Percentiles rank a stretch among this genome's conserved stretches.
phyloP scores from a whole-genome alignment of 1,140 invertebrate species.

The Araneus ventricosus region DNA sequence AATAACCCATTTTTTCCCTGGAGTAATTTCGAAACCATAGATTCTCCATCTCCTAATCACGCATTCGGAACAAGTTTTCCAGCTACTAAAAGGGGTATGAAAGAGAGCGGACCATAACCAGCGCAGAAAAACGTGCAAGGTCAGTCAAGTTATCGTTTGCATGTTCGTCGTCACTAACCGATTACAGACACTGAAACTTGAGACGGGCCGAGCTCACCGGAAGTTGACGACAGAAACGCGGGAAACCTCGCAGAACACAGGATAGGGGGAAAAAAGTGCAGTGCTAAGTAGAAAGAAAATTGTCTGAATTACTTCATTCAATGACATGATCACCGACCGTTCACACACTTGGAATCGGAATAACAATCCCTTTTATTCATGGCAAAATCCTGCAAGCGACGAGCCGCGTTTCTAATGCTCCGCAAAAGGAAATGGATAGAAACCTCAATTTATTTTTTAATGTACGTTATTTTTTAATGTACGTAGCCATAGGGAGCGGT shows the following conservation, averaged over 20 bases:
- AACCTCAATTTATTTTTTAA: not conserved
- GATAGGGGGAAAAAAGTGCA: not conserved
- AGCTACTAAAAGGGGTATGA: not conserved
- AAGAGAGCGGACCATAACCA: not conserved
- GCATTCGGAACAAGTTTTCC: not conserved
- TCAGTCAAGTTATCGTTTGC: not conserved
- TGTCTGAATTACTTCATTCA: conserved; percentile 31
- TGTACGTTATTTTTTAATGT: not conserved
- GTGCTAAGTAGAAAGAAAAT: not conserved
- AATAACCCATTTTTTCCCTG: not conserved
- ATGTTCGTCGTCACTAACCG: conserved; percentile 28
- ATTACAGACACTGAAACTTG: conserved; percentile 33
- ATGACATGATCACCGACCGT: not conserved
- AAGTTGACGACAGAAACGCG: conserved; percentile 35
- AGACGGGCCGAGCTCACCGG: conserved; percentile 19
- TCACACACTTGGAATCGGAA: not conserved
- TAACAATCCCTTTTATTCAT: conserved; percentile 31
- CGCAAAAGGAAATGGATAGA: conserved; percentile 15
- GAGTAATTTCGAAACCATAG: not conserved
- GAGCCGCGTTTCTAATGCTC: not conserved
- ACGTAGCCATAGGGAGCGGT: not conserved
- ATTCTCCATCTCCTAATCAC: not conserved
- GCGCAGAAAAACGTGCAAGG: not conserved
- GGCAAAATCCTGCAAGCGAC: not conserved
- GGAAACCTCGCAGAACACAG: conserved; percentile 14